Evolutionary conservation across 2,888 invertebrate genomes (phyloP), one percentile per base, ranked within the genome.

Genomic region (Hoplodrina blanda): DNA sequence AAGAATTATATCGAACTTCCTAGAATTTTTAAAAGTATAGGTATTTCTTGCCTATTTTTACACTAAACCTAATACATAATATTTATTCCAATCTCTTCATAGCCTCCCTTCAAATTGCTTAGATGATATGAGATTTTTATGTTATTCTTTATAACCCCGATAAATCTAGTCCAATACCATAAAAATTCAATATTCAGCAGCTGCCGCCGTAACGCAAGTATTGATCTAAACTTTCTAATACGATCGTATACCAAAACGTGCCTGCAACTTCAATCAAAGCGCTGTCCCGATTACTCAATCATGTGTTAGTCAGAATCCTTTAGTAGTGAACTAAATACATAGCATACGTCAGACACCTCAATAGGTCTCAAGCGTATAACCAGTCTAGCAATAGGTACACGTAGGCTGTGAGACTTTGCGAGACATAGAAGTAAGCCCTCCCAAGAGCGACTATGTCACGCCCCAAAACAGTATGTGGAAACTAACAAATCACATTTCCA

Each of bases 401-500:
- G 37, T 55, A 72, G 50, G 64, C 54, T 44, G 25, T 63, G 33
- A 49, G 63, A 63, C 19, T 20, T 56, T 37, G 37, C 20, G 19
- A 57, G 57, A 73, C 62, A 69, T 65, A 49, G 56, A 56, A 37
- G 57, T 78, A 84, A 84, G 76, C 65, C 46, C 50, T 70, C 63
- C 76, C 71, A 54, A 61, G 69, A 72, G 61, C 73, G 59, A 78
- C 74, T 74, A 79, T 62, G 85, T 84, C 85, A 82, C 85, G 81
- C 80, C 71, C 80, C 71, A 72, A 82, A 82, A 82, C 65, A 68
- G 69, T 79, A 66, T 79, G 71, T 75, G 73, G 73, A 68, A 86
- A 80, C 85, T 75, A 80, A 81, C 85, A 86, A 85, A 86, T 86
- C 83, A 85, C 84, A 83, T 85, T 85, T 85, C 78, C 74, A 69